phyloP scores from a whole-genome alignment of 2,888 invertebrate genomes.

The Chrysomela aeneicollis region DNA sequence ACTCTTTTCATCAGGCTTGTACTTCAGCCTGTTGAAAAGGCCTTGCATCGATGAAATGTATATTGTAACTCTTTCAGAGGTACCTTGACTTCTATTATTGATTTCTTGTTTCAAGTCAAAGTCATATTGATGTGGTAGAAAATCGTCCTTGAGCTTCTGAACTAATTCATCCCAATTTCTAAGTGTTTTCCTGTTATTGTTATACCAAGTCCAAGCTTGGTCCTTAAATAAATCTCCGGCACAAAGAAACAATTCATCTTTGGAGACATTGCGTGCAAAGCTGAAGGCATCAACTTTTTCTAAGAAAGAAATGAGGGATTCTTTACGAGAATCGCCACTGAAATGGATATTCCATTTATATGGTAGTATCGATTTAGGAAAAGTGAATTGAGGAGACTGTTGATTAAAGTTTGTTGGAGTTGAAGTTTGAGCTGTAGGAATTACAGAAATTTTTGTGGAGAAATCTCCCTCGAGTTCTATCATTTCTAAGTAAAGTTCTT shows the following conservation, averaged over 20 bases:
- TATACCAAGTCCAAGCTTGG: too few relatives aligned
- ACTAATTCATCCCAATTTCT: constrained; percentile 3
- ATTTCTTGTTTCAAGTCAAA: not conserved
- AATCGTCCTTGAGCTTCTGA: not conserved
- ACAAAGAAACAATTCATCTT: not conserved
- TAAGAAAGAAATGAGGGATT: too few relatives aligned
- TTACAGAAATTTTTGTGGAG: too few relatives aligned
- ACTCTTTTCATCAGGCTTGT: not conserved
- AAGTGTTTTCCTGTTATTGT: too few relatives aligned
- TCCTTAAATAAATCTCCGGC: too few relatives aligned
- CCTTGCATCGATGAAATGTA: not conserved
- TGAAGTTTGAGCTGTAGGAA: not conserved
- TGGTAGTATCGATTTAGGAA: not conserved
- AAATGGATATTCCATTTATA: constrained; percentile 1
- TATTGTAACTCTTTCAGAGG: not conserved
- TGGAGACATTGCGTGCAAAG: not conserved
- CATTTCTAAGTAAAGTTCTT: too few relatives aligned
- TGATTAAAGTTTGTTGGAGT: not conserved
- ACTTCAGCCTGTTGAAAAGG: not conserved
- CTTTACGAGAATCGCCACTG: not conserved
- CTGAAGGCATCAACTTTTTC: constrained; percentile 5
- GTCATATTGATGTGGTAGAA: not conserved
- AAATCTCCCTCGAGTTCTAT: too few relatives aligned
- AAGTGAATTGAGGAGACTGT: too few relatives aligned
- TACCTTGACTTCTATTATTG: not conserved